Evolutionary conservation across 1,140 invertebrate species (phyloP).

Genomic region (Euglossa dilemma): DNA sequence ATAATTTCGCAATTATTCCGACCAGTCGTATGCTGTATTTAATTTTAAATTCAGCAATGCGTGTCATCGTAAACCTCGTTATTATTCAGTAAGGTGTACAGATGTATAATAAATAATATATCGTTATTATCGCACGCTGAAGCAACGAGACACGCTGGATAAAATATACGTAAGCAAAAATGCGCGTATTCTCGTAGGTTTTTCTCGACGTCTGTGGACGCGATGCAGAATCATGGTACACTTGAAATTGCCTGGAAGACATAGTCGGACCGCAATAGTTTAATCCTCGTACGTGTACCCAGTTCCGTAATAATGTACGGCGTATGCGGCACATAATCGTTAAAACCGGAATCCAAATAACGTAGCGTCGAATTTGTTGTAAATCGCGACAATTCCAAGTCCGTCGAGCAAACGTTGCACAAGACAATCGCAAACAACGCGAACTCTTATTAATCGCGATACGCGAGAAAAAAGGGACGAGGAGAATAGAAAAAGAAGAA

Average conservation of each 20-base stretch:
- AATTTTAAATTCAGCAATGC: too few species aligned
- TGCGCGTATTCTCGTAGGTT: not conserved
- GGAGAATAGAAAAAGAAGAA: not conserved
- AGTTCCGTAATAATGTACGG: not conserved
- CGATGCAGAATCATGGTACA: not conserved
- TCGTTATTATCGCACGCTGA: too few species aligned
- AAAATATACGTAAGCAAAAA: not conserved
- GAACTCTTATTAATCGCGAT: not conserved
- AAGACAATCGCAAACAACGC: not conserved
- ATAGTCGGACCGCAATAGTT: too few species aligned
- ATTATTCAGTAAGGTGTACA: too few species aligned
- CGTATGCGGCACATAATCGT: not conserved
- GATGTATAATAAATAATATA: too few species aligned
- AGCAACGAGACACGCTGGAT: not conserved
- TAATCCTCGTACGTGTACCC: conserved; percentile 4
- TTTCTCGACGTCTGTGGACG: not conserved
- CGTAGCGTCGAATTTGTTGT: not conserved
- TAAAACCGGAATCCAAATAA: not conserved
- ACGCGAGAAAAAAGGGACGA: too few species aligned
- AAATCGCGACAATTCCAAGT: not conserved
- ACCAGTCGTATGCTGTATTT: too few species aligned
- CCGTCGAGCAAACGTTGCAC: not conserved
- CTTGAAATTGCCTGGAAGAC: not conserved
- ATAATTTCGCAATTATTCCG: too few species aligned
- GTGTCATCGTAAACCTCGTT: too few species aligned